Evolutionary conservation across 2,888 invertebrate genomes (phyloP).

Genomic region (Apocheima hispidaria): DNA sequence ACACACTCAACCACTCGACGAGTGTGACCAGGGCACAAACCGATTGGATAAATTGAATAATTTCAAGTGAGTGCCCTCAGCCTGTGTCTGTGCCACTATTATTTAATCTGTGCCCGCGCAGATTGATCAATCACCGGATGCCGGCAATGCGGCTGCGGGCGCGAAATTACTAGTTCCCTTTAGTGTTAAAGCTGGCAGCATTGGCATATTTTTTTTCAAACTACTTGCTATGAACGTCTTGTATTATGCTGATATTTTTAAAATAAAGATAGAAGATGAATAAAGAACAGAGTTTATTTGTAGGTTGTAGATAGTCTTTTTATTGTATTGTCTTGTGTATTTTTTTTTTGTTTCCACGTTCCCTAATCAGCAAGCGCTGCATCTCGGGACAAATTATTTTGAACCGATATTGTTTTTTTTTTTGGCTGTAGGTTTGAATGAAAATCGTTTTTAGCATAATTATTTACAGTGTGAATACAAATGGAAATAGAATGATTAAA

Average conservation of each 20-base stretch:
- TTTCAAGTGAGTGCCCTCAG: conserved; percentile 44
- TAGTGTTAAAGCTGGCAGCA: conserved; percentile 46
- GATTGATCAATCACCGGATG: conserved; percentile 79
- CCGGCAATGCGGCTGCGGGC: conserved; percentile 53
- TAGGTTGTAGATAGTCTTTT: background rate
- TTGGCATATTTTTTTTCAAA: conserved; percentile 16
- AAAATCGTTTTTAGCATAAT: no score
- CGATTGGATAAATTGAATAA: conserved; percentile 73
- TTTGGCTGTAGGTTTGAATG: no score
- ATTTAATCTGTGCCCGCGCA: conserved; percentile 56
- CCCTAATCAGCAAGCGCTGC: no score
- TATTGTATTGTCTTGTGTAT: no score
- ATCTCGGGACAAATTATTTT: no score
- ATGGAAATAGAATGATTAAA: background rate
- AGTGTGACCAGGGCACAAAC: conserved; percentile 69
- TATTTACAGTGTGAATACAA: background rate
- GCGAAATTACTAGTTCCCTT: conserved; percentile 57
- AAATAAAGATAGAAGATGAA: background rate
- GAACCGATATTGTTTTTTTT: no score
- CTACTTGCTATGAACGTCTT: background rate
- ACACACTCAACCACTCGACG: conserved; percentile 47
- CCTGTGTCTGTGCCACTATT: conserved; percentile 15
- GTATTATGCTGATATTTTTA: background rate
- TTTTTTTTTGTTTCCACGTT: no score
- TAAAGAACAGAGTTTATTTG: background rate